phyloP scores from a whole-genome alignment of 2,797 vertebrate species.

The Pelodytes ibericus region DNA sequence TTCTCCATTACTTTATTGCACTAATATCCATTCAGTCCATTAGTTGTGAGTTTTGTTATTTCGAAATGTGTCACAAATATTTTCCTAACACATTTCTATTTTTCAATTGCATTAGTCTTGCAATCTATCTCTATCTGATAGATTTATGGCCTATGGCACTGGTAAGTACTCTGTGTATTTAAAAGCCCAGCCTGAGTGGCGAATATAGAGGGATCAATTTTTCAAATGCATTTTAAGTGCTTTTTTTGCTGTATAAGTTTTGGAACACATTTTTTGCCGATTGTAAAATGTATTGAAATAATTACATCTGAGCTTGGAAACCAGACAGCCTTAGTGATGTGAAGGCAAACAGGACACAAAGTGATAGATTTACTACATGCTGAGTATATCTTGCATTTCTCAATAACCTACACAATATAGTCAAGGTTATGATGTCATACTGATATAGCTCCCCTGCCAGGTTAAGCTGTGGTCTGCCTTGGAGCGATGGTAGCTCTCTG shows the following conservation, averaged over 20 bases:
- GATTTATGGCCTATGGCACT: constrained; percentile 25
- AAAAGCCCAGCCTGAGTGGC: neutral
- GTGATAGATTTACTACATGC: neutral
- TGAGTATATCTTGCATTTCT: neutral
- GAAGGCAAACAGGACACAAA: neutral
- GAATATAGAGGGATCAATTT: constrained; percentile 23
- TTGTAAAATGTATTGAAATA: neutral
- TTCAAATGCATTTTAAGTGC: constrained; percentile 32
- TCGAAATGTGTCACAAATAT: constrained; percentile 13
- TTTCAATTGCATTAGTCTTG: constrained; percentile 26
- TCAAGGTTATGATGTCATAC: neutral
- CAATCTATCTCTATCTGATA: neutral
- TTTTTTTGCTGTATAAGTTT: constrained; percentile 6
- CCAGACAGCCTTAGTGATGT: neutral
- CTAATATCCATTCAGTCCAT: too few species aligned
- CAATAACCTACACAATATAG: neutral
- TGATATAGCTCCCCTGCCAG: neutral
- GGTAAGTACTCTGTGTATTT: constrained; percentile 15
- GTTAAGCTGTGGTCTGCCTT: neutral
- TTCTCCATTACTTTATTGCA: too few species aligned
- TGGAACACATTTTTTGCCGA: neutral
- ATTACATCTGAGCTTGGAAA: neutral
- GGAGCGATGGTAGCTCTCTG: too few species aligned
- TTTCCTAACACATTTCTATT: constrained; percentile 5
- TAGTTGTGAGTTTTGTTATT: too few species aligned